Conservation (phyloP, 1,140 invertebrate genomes). For the Lepidotrigona ventralis region DNA sequence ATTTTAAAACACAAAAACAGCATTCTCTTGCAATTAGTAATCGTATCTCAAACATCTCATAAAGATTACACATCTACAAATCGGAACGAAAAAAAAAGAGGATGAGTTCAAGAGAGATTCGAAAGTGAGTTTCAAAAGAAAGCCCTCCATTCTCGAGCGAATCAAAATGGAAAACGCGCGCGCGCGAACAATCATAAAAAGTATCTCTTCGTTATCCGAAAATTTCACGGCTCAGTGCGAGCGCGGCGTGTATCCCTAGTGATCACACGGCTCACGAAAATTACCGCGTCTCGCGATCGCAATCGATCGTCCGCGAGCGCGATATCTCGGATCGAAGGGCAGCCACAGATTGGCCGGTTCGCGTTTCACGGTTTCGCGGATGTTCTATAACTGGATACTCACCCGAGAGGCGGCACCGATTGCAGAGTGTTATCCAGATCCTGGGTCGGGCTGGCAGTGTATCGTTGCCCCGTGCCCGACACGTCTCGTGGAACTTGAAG, state of each 20-base stretch:
- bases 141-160: too few relatives aligned
- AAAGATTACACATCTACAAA: too few relatives aligned
- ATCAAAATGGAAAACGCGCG: too few relatives aligned
- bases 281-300: constrained; percentile 20
- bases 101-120: too few relatives aligned
- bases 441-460: constrained; percentile 53
- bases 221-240: background rate
- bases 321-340: constrained; percentile 4
- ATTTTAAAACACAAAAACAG: too few relatives aligned
- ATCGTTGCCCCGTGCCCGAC: constrained; percentile 55
- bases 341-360: background rate
- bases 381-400: constrained; percentile 44
- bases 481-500: constrained; percentile 36
- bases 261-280: constrained; percentile 27
- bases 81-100: too few relatives aligned
- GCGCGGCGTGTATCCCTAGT: background rate
- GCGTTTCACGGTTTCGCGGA: background rate
- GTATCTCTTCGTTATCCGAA: background rate
- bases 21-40: too few relatives aligned
- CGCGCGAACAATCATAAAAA: too few relatives aligned
- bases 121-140: too few relatives aligned
- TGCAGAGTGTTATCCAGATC: constrained; percentile 66
- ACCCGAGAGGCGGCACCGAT: constrained; percentile 64
- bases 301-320: background rate
- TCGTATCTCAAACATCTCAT: too few relatives aligned